Evolutionary conservation across 2,113 vertebrate genomes (phyloP), one percentile per base, ranked within the genome.

Genomic region (Polypterus bichir): DNA sequence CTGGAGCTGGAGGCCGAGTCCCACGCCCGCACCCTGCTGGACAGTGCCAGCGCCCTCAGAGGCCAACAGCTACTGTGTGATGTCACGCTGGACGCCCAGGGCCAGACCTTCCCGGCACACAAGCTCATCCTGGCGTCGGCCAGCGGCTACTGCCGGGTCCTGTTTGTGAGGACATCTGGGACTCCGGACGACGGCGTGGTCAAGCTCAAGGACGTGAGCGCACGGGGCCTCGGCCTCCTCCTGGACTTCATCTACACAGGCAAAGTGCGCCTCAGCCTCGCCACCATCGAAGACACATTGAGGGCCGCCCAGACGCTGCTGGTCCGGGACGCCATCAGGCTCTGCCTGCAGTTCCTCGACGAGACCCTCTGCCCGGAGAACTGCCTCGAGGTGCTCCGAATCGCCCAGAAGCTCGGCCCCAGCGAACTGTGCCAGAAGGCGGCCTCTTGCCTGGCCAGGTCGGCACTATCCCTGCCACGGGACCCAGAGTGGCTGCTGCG

Each of bases 171-270:
- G 4, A 62, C 59, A 2, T 8, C 0, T 0, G 59, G 62, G 0
- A 66, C 46, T 47, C 47, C 0, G 0, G 4, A 3, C 0, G 3
- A 8, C 1, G 59, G 3, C 2, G 11, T 6, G 6, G 0, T 81
- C 54, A 61, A 0, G 9, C 59, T 82, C 51, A 57, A 69, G 3
- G 56, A 66, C 0, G 49, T 77, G 59, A 76, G 70, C 0, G 72
- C 77, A 44, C 59, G 61, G 0, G 71, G 79, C 6, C 70, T 84
- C 47, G 63, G 62, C 44, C 80, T 72, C 0, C 60, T 83, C 45
- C 70, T 80, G 48, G 62, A 72, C 55, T 81, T 83, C 62, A 68
- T 84, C 6, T 84, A 80, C 64, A 74, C 76, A 56, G 75, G 70
- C 62, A 65, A 62, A n/a, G 64, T 84, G 3, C 57, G 66, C 1